Evolutionary conservation across 2,113 vertebrate genomes (phyloP).

Genomic region (Lontra canadensis): DNA sequence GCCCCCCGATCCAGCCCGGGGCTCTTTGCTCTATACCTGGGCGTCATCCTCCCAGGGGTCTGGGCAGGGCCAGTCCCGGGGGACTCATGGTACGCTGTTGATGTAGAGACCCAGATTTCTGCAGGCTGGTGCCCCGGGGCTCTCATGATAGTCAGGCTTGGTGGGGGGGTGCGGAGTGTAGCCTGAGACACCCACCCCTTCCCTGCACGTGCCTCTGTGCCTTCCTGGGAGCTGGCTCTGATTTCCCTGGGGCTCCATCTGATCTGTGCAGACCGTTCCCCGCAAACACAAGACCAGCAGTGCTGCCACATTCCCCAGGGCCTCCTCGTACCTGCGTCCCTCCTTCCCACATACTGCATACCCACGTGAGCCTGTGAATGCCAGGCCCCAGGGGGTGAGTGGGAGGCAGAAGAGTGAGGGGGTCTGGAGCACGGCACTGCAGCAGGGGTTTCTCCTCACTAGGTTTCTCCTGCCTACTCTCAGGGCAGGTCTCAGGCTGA

Average conservation of each 20-base stretch:
- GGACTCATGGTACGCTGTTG: not conserved
- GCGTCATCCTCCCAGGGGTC: not conserved
- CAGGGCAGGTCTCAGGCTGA: not conserved
- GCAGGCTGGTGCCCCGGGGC: not conserved
- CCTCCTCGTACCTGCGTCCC: not conserved
- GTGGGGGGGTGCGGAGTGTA: fast-evolving
- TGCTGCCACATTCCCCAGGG: not conserved
- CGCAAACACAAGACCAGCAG: not conserved
- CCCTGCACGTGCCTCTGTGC: not conserved
- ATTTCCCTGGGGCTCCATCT: not conserved
- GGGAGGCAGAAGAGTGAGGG: not conserved
- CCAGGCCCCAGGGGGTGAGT: not conserved
- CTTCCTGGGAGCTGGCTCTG: not conserved
- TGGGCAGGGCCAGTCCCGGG: not conserved
- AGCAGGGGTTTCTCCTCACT: not conserved
- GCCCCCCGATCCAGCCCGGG: not conserved
- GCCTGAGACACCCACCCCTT: not conserved
- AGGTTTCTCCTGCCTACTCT: not conserved
- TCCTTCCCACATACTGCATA: not conserved
- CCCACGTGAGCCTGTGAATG: fast-evolving
- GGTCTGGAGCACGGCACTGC: not conserved
- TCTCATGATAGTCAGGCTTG: not conserved
- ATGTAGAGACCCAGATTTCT: not conserved
- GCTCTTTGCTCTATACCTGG: not conserved
- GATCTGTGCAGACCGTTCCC: not conserved